phyloP scores from a whole-genome alignment of 2,888 invertebrate species.

The Mesopsocus fuscifrons region DNA sequence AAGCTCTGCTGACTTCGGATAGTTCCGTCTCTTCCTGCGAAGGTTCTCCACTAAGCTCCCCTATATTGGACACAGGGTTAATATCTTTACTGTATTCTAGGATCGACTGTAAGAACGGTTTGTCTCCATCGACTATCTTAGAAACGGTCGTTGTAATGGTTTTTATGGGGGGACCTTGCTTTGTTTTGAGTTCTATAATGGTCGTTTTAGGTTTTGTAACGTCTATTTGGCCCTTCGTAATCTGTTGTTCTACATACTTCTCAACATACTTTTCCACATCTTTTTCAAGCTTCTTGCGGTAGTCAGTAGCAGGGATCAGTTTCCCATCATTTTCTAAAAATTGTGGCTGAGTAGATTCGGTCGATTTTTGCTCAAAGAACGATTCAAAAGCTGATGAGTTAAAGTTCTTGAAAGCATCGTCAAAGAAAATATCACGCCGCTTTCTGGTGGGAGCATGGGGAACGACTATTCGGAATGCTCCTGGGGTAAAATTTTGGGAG shows the following conservation, averaged over 20 bases:
- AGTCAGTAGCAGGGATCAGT: background rate
- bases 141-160: background rate
- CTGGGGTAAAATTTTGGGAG: too few species aligned
- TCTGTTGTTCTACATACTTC: background rate
- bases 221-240: background rate
- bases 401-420: background rate
- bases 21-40: background rate
- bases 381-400: background rate
- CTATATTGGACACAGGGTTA: background rate
- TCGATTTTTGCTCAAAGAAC: background rate
- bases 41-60: background rate
- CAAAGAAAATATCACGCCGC: background rate
- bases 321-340: background rate
- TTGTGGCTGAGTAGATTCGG: background rate
- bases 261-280: conserved; percentile 7
- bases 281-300: conserved; percentile 7
- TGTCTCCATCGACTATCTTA: background rate
- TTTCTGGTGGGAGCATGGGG: background rate
- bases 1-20: background rate
- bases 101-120: background rate
- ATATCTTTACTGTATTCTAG: background rate
- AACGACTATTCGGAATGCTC: background rate
- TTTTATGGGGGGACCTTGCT: background rate
- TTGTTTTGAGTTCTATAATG: background rate
- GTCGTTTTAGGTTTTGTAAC: conserved; percentile 1